Percentiles rank a stretch among this genome's conserved stretches.
Evolutionary conservation across 2,888 invertebrate species (phyloP).

Genomic region (Ptychoptera contaminata): DNA sequence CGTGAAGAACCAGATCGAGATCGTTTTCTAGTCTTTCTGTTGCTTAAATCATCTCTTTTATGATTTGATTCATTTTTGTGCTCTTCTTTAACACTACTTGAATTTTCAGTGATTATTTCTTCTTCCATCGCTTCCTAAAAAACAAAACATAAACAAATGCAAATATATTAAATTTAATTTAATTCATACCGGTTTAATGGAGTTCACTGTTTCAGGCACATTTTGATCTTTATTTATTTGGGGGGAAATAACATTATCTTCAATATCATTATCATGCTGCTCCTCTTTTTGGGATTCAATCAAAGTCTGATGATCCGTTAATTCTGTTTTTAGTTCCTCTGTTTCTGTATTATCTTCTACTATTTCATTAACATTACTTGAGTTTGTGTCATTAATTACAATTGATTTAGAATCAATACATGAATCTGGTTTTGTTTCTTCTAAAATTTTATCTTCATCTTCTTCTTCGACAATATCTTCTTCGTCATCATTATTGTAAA

Average conservation of each 20-base stretch:
- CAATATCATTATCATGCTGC: conserved; percentile 14
- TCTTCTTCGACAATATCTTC: conserved; percentile 15
- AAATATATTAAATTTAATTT: no score
- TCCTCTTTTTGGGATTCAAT: conserved; percentile 19
- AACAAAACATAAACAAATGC: no score
- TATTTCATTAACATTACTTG: no score
- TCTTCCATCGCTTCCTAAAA: neutral
- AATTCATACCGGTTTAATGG: no score
- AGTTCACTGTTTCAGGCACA: no score
- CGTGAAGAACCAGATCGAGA: conserved; percentile 14
- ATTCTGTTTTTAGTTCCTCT: no score
- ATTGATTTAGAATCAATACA: no score
- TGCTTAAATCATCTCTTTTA: neutral
- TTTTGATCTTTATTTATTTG: no score
- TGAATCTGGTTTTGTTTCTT: no score
- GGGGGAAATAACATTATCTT: no score
- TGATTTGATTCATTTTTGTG: conserved; percentile 8
- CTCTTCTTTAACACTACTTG: conserved; percentile 6
- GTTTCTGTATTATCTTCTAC: neutral
- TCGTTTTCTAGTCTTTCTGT: conserved; percentile 12
- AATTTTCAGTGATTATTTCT: conserved; percentile 4
- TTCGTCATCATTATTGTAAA: conserved; percentile 6
- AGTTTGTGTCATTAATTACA: no score
- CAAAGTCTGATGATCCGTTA: no score
- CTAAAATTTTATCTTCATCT: conserved; percentile 18